Evolutionary conservation across 2,113 vertebrate genomes (phyloP).

Genomic region (Dasyornis broadbenti): DNA sequence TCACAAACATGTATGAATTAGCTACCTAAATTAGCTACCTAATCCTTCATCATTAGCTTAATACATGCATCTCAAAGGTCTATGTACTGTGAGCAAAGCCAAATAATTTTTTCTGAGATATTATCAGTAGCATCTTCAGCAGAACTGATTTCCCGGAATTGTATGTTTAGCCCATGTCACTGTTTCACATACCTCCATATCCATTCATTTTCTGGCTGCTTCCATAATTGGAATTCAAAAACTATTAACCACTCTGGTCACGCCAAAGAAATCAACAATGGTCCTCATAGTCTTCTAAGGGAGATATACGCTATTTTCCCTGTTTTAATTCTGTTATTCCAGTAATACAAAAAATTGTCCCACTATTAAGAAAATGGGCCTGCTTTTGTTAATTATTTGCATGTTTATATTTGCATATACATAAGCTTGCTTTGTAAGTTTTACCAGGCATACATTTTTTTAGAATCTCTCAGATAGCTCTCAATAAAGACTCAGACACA

Average conservation of each 20-base stretch:
- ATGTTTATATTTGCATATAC: background rate
- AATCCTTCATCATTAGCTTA: background rate
- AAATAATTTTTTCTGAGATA: background rate
- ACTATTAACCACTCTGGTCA: background rate
- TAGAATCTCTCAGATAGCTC: background rate
- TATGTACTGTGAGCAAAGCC: background rate
- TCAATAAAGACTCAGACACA: background rate
- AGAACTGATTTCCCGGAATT: conserved; percentile 4
- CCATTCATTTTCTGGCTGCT: background rate
- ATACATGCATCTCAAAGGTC: background rate
- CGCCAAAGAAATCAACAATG: background rate
- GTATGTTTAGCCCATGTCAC: background rate
- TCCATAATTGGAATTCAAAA: background rate
- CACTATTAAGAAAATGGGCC: background rate
- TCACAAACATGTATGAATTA: background rate
- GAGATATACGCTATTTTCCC: background rate
- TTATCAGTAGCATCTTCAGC: conserved; percentile 12
- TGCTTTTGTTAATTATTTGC: background rate
- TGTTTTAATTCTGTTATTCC: background rate
- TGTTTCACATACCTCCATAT: background rate
- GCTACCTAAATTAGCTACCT: background rate
- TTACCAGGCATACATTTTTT: background rate
- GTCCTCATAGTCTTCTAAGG: background rate
- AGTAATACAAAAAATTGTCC: background rate
- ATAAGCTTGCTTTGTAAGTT: background rate